Evolutionary conservation across 2,797 vertebrate genomes (phyloP).

Genomic region (Australoheros facetus): DNA sequence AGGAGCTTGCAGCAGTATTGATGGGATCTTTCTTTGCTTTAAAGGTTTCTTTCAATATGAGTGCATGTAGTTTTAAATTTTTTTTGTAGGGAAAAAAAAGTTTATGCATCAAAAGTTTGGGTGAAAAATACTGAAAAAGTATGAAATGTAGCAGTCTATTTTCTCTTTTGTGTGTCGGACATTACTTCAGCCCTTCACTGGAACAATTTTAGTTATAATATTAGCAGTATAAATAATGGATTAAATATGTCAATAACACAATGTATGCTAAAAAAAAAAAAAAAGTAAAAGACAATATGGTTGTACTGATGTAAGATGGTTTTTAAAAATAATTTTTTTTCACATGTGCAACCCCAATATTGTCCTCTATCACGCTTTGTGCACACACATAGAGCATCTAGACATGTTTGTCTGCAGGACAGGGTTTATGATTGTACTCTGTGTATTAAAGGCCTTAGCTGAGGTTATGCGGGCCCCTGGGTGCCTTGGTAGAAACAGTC

Average conservation of each 20-base stretch:
- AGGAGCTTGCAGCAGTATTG: not conserved
- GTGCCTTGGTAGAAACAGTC: constrained; percentile 76
- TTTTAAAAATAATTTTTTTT: not conserved
- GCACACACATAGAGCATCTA: not conserved
- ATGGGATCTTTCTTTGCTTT: not conserved
- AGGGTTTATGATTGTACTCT: constrained; percentile 49
- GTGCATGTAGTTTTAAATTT: not conserved
- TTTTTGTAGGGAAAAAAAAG: not conserved
- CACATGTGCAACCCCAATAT: not conserved
- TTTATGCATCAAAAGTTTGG: not conserved
- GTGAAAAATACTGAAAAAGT: not conserved
- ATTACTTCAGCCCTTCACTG: not conserved
- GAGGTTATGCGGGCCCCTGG: constrained; percentile 78
- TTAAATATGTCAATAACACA: not conserved
- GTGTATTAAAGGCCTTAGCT: constrained; percentile 79
- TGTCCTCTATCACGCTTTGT: constrained; percentile 5
- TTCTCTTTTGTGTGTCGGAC: not conserved
- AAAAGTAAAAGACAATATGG: not conserved
- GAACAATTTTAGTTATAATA: not conserved
- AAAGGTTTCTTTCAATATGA: not conserved
- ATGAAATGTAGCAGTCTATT: not conserved
- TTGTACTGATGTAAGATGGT: not conserved
- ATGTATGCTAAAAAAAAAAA: not conserved
- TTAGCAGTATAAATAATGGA: not conserved
- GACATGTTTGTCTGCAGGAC: constrained; percentile 44